phyloP scores from a whole-genome alignment of 1,140 invertebrate species.

The Doryteuthis pealeii region DNA sequence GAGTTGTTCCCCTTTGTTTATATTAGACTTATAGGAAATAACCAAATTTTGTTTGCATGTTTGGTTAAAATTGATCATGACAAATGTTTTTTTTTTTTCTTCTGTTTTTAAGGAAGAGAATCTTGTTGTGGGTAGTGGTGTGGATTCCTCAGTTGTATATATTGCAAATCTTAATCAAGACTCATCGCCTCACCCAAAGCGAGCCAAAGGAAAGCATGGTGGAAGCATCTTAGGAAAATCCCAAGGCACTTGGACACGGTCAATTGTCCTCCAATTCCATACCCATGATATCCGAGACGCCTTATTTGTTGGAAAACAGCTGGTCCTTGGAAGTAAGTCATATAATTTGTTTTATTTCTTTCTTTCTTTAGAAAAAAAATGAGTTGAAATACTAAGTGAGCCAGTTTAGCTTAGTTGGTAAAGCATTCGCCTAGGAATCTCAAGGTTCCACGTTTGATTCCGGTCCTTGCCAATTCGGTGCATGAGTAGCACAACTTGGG shows the following conservation, averaged over 20 bases:
- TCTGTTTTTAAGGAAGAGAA: conserved; percentile 34
- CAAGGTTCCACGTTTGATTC: no score
- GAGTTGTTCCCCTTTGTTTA: no score
- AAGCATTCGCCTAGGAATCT: no score
- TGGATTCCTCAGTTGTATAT: conserved; percentile 76
- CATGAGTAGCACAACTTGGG: no score
- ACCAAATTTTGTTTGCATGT: no score
- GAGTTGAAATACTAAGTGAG: no score
- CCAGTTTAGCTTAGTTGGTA: no score
- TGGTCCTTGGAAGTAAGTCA: conserved; percentile 73
- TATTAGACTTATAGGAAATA: no score
- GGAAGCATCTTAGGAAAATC: conserved; percentile 55
- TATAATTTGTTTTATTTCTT: background rate
- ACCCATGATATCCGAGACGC: conserved; percentile 81
- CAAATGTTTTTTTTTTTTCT: no score
- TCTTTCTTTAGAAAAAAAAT: background rate
- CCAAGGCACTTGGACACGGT: conserved; percentile 74
- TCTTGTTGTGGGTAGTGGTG: conserved; percentile 62
- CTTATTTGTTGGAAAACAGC: conserved; percentile 62
- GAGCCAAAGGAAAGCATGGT: conserved; percentile 58
- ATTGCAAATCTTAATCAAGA: conserved; percentile 55
- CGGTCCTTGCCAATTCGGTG: no score
- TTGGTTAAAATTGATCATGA: no score
- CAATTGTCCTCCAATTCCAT: conserved; percentile 75
- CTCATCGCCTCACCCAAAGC: no score